These are phyloP conservation scores for Neoitamus cyanurus DNA, from an alignment of 2,888 invertebrate genomes.

Conservation along the genomic window DNA sequence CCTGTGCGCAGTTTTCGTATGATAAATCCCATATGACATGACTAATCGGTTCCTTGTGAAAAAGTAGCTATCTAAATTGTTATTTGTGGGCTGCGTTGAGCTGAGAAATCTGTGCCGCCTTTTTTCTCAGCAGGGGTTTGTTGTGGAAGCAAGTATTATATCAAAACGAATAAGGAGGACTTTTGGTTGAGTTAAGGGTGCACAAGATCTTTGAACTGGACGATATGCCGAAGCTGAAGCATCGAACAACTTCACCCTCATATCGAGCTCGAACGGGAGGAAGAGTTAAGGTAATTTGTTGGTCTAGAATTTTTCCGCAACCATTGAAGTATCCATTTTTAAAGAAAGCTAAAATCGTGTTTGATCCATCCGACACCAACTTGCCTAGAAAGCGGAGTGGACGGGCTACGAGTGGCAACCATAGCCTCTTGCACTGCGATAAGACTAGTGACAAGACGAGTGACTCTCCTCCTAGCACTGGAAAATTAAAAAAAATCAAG, in stretches of 20 bases:
- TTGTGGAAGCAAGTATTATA: not conserved
- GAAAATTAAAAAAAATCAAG: not conserved
- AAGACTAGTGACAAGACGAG: not conserved
- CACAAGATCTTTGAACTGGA: not conserved
- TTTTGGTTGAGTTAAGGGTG: not conserved
- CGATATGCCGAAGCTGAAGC: constrained; percentile 7
- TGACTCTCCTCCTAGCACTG: constrained; percentile 4
- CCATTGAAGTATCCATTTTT: not conserved
- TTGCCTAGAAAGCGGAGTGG: constrained; percentile 68
- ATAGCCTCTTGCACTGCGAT: not conserved
- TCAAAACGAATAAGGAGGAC: not conserved
- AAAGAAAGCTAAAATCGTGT: constrained; percentile 84
- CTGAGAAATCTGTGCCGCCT: not conserved
- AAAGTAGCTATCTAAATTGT: not conserved
- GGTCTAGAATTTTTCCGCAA: not conserved
- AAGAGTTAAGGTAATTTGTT: constrained; percentile 60
- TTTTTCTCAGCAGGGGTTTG: not conserved
- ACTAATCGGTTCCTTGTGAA: not conserved
- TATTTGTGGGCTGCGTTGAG: not conserved
- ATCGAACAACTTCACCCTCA: not conserved
- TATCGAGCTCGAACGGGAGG: constrained; percentile 61
- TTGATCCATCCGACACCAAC: constrained; percentile 87
- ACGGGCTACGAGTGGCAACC: constrained; percentile 44
- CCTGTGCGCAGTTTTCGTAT: not conserved
- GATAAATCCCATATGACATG: not conserved